Evolutionary conservation across 1,140 invertebrate species (phyloP).

Genomic region (Drosophila setifemur): DNA sequence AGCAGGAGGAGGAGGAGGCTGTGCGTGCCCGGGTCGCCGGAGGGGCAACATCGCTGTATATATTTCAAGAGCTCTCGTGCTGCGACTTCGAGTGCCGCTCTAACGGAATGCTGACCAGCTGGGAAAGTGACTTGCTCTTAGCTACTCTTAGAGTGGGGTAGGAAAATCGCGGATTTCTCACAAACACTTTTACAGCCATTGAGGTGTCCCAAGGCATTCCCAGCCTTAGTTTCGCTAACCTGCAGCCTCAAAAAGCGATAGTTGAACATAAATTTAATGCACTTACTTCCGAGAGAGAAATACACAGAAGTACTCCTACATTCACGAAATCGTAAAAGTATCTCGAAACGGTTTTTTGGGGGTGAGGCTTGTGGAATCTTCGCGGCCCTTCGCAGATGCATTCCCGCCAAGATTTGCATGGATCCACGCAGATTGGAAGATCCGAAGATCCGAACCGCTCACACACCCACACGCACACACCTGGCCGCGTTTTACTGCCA

Average conservation of each 20-base stretch:
- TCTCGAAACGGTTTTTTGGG: conserved; percentile 5
- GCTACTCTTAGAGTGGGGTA: no score
- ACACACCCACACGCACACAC: conserved; percentile 20
- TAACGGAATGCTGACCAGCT: conserved; percentile 52
- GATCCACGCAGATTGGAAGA: conserved; percentile 2
- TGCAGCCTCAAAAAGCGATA: no score
- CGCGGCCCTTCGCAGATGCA: not conserved
- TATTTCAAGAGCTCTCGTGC: conserved; percentile 33
- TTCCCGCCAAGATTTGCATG: conserved; percentile 39
- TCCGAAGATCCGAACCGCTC: not conserved
- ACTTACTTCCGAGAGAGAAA: no score
- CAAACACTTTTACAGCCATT: not conserved
- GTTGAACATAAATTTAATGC: no score
- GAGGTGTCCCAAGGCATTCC: no score
- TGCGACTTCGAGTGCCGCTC: not conserved
- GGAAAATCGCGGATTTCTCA: not conserved
- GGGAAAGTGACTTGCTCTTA: conserved; percentile 8
- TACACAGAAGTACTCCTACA: conserved; percentile 13
- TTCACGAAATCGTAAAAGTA: conserved; percentile 19
- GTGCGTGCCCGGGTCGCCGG: conserved; percentile 46
- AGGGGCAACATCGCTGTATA: conserved; percentile 13
- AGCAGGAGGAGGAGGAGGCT: conserved; percentile 1
- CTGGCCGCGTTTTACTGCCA: conserved; percentile 60
- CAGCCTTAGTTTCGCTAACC: no score
- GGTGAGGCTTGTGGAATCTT: not conserved